These are phyloP conservation scores for Scomber japonicus DNA, from an alignment of 2,113 vertebrate genomes.

Conservation along the genomic window DNA sequence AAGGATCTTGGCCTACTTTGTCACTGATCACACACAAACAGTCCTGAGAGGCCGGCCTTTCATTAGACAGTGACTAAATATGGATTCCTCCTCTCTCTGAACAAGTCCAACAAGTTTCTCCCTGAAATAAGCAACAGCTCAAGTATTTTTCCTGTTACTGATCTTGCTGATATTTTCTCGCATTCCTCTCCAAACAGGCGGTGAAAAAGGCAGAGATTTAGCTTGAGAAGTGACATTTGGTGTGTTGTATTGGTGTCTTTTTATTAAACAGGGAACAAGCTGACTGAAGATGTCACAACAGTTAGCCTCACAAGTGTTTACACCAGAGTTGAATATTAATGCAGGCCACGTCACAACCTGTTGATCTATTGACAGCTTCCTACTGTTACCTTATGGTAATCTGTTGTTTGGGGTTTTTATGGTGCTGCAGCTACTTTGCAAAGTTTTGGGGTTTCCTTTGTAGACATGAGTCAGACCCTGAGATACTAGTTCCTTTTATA, in stretches of 20 bases:
- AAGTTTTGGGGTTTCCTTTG: constrained; percentile 23
- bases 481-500: constrained; percentile 2
- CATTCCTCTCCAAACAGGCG: not conserved
- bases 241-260: not conserved
- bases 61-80: constrained; percentile 6
- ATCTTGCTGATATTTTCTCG: not conserved
- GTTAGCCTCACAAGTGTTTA: not conserved
- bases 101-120: constrained; percentile 58
- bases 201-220: not conserved
- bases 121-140: constrained; percentile 1
- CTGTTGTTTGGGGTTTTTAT: not conserved
- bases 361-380: not conserved
- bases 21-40: constrained; percentile 4
- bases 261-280: not conserved
- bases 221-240: not conserved
- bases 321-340: not conserved
- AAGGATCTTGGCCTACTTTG: constrained; percentile 1
- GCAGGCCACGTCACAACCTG: not conserved
- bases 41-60: not conserved
- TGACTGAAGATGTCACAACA: not conserved
- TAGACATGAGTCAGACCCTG: constrained; percentile 10
- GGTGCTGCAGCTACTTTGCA: not conserved
- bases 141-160: constrained; percentile 5
- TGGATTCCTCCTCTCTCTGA: constrained; percentile 35
- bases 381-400: not conserved